Evolutionary conservation across 2,113 vertebrate species (phyloP), one percentile per base, ranked within the genome.

Genomic region (Calidris pugnax): DNA sequence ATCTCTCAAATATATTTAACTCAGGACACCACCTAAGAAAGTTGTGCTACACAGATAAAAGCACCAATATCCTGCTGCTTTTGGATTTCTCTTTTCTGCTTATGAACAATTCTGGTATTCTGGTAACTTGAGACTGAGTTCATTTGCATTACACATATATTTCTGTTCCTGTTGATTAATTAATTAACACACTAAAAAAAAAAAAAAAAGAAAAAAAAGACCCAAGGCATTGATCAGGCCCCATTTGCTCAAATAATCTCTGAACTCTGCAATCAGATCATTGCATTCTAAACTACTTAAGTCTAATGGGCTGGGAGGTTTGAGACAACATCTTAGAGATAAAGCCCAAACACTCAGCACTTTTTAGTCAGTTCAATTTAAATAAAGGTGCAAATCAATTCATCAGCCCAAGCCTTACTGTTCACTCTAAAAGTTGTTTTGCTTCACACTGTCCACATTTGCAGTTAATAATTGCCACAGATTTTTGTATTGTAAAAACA

Each of bases 151-250:
- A 87, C 53, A 81, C 27, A 82, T 33, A 79, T 60, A 94, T 75
- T 92, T 94, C 68, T 89, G 37, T 82, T 94, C 35, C 48, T 84
- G 50, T 67, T 92, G 68, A 80, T 91, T 95, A 91, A 95, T 76
- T 93, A 93, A 85, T 81, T 87, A 90, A 89, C 87, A 87, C 32
- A 45, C 51, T 62, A 23, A 59, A n/a, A 87, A 76, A 26, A 55
- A 32, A 74, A 73, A 71, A 79, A 21, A 14, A 57, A 57, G 33
- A 43, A 43, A 53, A 53, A 27, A 53, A 1, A 28, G 14, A 92
- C 62, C 60, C n/a, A 60, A 67, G 69, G 73, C 83, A 89, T 79
- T 91, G 91, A 93, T 91, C 87, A 83, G 78, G 69, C n/a, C 35
- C 27, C 69, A 55, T 75, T 91, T 86, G 18, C 56, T 81, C 51